Conservation (phyloP, 2,888 invertebrate species). For the Beris morrisii region DNA sequence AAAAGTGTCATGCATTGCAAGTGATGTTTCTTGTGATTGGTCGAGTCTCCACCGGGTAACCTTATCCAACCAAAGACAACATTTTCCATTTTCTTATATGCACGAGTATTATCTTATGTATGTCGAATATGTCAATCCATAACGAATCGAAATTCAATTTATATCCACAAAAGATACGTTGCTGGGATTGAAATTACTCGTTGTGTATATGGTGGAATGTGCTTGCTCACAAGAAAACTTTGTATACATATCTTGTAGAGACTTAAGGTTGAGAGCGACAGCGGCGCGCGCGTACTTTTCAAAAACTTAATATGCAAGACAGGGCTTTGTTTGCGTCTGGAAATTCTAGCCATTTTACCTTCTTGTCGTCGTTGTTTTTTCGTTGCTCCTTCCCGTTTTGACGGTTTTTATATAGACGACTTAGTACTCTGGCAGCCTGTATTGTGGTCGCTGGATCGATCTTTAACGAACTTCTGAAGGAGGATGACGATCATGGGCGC, state of each 20-base stretch:
- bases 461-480: no score
- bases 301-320: slow-evolving; percentile 33
- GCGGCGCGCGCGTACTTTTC: slow-evolving; percentile 13
- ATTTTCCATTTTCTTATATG: no score
- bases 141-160: slow-evolving; percentile 28
- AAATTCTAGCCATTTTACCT: slow-evolving; percentile 36
- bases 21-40: no score
- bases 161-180: slow-evolving; percentile 21
- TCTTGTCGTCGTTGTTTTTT: slow-evolving; percentile 23
- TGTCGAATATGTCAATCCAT: slow-evolving; percentile 21
- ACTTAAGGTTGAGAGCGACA: not conserved
- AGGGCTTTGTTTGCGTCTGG: slow-evolving; percentile 34
- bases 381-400: slow-evolving; percentile 17
- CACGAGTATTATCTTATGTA: no score
- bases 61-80: no score
- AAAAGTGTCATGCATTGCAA: no score
- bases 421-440: no score
- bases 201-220: slow-evolving; percentile 17
- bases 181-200: slow-evolving; percentile 21
- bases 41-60: no score
- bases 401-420: no score
- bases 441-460: no score
- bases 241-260: not conserved
- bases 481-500: no score
- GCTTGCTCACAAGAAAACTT: not conserved